Base-by-base conservation (phyloP, 1,140 invertebrate species). In the Trichoplusia ni region DNA sequence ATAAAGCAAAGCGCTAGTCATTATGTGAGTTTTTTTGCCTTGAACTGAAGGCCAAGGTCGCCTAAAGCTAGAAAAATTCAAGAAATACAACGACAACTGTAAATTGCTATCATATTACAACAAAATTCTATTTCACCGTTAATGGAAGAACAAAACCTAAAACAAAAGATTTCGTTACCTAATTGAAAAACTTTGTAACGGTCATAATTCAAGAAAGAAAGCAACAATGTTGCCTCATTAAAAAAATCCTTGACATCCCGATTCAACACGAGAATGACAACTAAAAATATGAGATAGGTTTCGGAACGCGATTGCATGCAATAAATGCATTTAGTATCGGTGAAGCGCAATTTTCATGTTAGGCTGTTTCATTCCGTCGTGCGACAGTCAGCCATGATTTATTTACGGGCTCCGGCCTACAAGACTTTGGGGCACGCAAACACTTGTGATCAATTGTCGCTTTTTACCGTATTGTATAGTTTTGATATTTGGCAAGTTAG, bases 331-430 rank as follows among this genome's bases (percentile, higher is more conserved):
- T 88, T 73, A 63, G 73, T 74, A 75, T 76, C 46, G 73, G 47
- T 38, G 67, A 73, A 72, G 77, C 76, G 82, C 84, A 85, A 89
- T 89, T 85, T 82, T 86, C 86, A 71, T 89, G 84, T 86, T 81
- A 79, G 79, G 71, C 76, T 73, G 78, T 79, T 79, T 60, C 71
- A 68, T 70, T 77, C 74, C 75, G 82, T 85, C 68, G 80, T 66
- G 75, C 75, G 81, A 86, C 81, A 81, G 79, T 74, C 75, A 78
- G 69, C 35, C 44, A 78, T 84, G 82, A 86, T 89, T 86, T 84
- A 85, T 84, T 54, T 19, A 67, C 46, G 29, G 11, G 42, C 56
- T 38, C 70, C 64, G 67, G 72, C 72, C 66, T 62, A 51, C 69
- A 62, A 62, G 68, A 29, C 38, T 46, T 49, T 47, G 53, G 49